Base-by-base conservation (phyloP, 2,888 invertebrate species). In the Dusona sp. region DNA sequence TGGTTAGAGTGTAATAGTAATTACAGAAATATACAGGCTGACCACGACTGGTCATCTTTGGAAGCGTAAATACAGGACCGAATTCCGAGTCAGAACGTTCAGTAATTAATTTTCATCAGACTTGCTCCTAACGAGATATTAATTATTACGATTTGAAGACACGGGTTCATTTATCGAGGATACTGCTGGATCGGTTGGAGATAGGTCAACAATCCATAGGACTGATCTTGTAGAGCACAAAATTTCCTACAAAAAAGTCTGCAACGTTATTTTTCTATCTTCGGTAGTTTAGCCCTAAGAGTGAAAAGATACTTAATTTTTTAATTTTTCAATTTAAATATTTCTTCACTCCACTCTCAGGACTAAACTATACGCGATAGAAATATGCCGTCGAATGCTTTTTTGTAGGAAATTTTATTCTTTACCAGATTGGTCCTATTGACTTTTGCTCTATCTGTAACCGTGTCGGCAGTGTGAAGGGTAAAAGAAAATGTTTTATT, bases 1-100 rank as follows among this genome's bases (percentile, higher is more conserved):
- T 79, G 84, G 82, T 84, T 87, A 86, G 79, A 79, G 75, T 68
- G 57, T 85, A 72, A 72, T 64, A 33, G 36, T 78, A 75, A 65
- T 68, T 89, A 79, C 86, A 89, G 88, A 90, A 89, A 87, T 29
- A 25, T 16, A 4, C 61, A 61, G 61, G 29, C 16, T 61, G 16
- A 61, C 29, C 61, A 7, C 61, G 25, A 61, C 29, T 61, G 29
- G 61, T 54, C n/a, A 9, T 61, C 29, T 25, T 61, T 61, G 29
- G 16, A 61, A 61, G 16, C 61, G 29, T 6, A 16, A 61, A 16
- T 29, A 29, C 16, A 61, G 29, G 16, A 29, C 29, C 61, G 29
- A 61, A 61, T 29, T 61, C 29, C 29, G 6, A 16, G 29, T 29
- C 61, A 8, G 29, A 61, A 29, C 2, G 29, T 61, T 16, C 16